Conservation (phyloP, 2,888 invertebrate genomes). For the Hesperia comma region DNA sequence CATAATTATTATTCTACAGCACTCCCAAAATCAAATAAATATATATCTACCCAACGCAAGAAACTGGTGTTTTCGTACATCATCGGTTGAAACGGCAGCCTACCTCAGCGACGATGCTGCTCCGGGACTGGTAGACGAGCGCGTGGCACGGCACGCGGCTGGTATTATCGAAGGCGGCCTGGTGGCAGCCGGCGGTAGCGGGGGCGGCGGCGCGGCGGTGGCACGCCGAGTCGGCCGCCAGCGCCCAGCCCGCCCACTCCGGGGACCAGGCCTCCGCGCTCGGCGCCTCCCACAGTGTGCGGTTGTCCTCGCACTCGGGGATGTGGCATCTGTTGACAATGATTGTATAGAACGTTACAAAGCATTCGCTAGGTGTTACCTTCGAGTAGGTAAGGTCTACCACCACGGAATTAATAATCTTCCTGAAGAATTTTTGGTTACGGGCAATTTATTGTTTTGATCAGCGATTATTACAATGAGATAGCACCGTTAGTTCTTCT, state of each 20-base stretch:
- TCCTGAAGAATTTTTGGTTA: too few relatives aligned
- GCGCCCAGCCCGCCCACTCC: slow-evolving; percentile 58
- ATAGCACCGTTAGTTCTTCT: too few relatives aligned
- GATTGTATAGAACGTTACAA: background rate
- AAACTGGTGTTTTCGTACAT: too few relatives aligned
- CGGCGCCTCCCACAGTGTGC: slow-evolving; percentile 47
- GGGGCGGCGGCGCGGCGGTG: slow-evolving; percentile 58
- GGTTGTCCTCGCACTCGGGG: slow-evolving; percentile 78
- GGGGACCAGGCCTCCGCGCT: slow-evolving; percentile 52
- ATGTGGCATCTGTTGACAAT: slow-evolving; percentile 70
- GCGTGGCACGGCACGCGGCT: slow-evolving; percentile 62
- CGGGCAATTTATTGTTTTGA: too few relatives aligned
- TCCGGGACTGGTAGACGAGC: slow-evolving; percentile 75
- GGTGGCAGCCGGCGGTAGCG: slow-evolving; percentile 54
- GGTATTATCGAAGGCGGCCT: slow-evolving; percentile 64
- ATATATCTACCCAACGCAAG: too few relatives aligned
- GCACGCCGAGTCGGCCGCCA: slow-evolving; percentile 56
- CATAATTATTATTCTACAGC: too few relatives aligned
- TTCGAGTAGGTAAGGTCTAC: too few relatives aligned
- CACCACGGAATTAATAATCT: too few relatives aligned
- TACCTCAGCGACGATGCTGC: slow-evolving; percentile 83
- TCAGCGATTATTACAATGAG: too few relatives aligned
- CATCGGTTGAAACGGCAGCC: slow-evolving; percentile 8
- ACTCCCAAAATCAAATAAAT: too few relatives aligned
- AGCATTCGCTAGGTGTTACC: too few relatives aligned